phyloP scores from a whole-genome alignment of 2,113 vertebrate genomes.

The Microcebus jonahi region DNA sequence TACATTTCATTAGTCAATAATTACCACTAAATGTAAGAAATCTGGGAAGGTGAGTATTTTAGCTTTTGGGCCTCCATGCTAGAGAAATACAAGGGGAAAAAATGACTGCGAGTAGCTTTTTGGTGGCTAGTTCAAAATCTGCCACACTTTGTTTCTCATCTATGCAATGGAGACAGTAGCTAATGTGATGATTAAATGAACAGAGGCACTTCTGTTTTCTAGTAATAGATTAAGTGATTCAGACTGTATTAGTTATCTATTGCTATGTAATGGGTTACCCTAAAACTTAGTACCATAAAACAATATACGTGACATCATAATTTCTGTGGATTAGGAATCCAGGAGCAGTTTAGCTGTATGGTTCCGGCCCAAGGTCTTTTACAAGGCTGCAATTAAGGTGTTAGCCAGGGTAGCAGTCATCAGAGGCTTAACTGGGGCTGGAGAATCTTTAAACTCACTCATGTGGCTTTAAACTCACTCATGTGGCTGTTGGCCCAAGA shows the following conservation, averaged over 20 bases:
- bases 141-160: neutral
- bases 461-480: neutral
- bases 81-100: neutral
- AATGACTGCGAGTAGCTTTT: neutral
- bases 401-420: neutral
- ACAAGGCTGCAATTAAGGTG: neutral
- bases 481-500: neutral
- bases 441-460: neutral
- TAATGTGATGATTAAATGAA: neutral
- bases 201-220: neutral
- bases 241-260: neutral
- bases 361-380: neutral
- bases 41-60: neutral
- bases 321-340: constrained; percentile 21
- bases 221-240: constrained; percentile 23
- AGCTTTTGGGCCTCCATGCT: neutral
- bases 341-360: neutral
- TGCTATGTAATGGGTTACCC: neutral
- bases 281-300: neutral
- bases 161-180: neutral
- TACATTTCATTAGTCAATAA: neutral
- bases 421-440: neutral
- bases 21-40: neutral
- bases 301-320: neutral
- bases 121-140: neutral